Evolutionary conservation across 2,888 invertebrate species (phyloP).

Genomic region (Helicoverpa assulta): DNA sequence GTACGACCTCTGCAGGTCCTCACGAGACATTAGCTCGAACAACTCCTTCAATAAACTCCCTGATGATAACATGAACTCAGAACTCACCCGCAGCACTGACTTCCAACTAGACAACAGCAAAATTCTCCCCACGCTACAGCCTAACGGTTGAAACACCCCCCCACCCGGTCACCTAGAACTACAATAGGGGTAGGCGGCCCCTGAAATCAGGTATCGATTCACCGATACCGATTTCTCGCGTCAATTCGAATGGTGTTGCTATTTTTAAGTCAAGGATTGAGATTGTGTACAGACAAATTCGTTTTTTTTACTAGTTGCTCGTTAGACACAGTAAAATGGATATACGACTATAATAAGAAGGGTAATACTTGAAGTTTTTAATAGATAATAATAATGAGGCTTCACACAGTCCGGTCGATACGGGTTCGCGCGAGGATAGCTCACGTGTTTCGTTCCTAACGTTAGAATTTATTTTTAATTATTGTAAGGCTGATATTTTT

Average conservation of each 20-base stretch:
- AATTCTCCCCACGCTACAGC: conserved; percentile 84
- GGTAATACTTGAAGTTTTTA: conserved; percentile 61
- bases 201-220: conserved; percentile 58
- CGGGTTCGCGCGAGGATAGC: conserved; percentile 79
- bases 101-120: conserved; percentile 81
- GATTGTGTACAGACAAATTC: conserved; percentile 77
- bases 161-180: conserved; percentile 67
- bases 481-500: conserved; percentile 83
- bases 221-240: conserved; percentile 58
- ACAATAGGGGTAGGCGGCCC: conserved; percentile 85
- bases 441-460: conserved; percentile 85
- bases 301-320: conserved; percentile 66
- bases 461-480: conserved; percentile 85
- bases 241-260: conserved; percentile 74
- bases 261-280: conserved; percentile 72
- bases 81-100: conserved; percentile 74
- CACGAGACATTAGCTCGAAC: conserved; percentile 61
- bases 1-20: conserved; percentile 64
- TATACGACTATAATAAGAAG: conserved; percentile 72
- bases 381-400: conserved; percentile 70
- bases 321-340: conserved; percentile 64
- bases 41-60: conserved; percentile 81
- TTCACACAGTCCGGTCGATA: conserved; percentile 58
- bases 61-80: conserved; percentile 88
- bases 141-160: conserved; percentile 82